These are phyloP conservation scores for Chanos chanos DNA, from an alignment of 2,797 vertebrate genomes.

Conservation along the genomic window DNA sequence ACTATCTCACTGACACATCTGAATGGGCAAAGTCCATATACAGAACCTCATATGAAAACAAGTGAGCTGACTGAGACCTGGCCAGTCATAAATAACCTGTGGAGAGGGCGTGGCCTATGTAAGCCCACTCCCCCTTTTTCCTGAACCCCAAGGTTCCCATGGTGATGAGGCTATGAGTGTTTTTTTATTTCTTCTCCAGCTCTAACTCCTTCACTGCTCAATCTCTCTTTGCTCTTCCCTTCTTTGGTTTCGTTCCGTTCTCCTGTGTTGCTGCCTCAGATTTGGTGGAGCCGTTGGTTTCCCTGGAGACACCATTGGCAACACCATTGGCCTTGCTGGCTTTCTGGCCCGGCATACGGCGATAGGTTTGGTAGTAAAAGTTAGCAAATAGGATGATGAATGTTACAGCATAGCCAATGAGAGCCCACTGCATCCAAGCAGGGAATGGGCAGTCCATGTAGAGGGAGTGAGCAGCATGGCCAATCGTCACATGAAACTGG, in stretches of 20 bases:
- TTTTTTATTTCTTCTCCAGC: conserved; percentile 54
- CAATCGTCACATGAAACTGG: conserved; percentile 96
- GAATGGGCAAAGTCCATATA: no score
- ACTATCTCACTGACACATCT: no score
- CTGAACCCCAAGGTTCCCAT: conserved; percentile 11
- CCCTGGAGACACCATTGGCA: conserved; percentile 69
- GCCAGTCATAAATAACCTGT: no score
- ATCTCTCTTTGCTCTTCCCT: conserved; percentile 87
- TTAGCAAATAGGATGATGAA: conserved; percentile 97
- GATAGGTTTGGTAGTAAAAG: conserved; percentile 97
- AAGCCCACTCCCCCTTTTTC: conserved; percentile 14
- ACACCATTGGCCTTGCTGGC: conserved; percentile 72
- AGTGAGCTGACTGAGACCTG: no score
- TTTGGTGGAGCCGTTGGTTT: conserved; percentile 82
- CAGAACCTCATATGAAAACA: no score
- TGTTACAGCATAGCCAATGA: conserved; percentile 90
- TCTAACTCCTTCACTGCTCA: conserved; percentile 65
- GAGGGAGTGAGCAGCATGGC: conserved; percentile 91
- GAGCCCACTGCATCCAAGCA: conserved; percentile 98
- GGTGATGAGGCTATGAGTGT: conserved; percentile 35
- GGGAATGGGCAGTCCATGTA: conserved; percentile 96
- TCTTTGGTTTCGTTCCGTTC: conserved; percentile 82
- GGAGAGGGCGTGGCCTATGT: no score
- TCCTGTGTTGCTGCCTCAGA: conserved; percentile 69
- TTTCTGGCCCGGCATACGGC: conserved; percentile 79